These are phyloP conservation scores for Chironomus tentans DNA, from an alignment of 2,888 invertebrate genomes.

Conservation along the genomic window DNA sequence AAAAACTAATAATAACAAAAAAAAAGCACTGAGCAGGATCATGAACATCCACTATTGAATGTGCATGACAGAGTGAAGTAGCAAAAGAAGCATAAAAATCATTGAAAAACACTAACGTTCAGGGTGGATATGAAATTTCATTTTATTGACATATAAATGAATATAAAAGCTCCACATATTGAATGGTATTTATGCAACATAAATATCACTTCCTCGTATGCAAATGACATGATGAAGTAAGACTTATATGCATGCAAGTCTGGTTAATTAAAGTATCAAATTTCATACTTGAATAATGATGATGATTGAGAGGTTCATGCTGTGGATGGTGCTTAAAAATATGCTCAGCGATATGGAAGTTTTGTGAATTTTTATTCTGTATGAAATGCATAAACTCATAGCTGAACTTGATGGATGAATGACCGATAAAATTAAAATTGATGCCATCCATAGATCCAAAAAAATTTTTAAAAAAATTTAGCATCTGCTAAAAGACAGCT, in stretches of 20 bases:
- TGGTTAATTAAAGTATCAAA: slow-evolving; percentile 17
- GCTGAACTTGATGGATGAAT: no score
- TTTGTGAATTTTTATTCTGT: no score
- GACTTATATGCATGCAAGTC: not conserved
- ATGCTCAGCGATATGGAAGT: no score
- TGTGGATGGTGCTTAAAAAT: no score
- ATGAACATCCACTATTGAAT: not conserved
- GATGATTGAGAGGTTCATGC: not conserved
- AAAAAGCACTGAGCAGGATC: no score
- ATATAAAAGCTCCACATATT: not conserved
- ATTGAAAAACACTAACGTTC: no score
- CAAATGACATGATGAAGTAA: slow-evolving; percentile 13
- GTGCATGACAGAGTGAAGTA: not conserved
- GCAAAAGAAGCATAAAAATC: not conserved
- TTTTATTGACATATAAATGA: slow-evolving; percentile 12
- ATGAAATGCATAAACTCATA: no score
- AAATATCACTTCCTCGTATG: slow-evolving; percentile 14
- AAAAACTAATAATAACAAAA: no score
- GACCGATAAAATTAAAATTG: no score
- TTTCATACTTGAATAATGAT: not conserved
- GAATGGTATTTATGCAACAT: not conserved
- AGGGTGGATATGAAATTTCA: not conserved
- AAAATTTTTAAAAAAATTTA: no score
- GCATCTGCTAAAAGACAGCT: no score
- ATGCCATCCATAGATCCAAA: no score